Evolutionary conservation across 2,888 invertebrate species (phyloP).

Genomic region (Pomacea canaliculata): DNA sequence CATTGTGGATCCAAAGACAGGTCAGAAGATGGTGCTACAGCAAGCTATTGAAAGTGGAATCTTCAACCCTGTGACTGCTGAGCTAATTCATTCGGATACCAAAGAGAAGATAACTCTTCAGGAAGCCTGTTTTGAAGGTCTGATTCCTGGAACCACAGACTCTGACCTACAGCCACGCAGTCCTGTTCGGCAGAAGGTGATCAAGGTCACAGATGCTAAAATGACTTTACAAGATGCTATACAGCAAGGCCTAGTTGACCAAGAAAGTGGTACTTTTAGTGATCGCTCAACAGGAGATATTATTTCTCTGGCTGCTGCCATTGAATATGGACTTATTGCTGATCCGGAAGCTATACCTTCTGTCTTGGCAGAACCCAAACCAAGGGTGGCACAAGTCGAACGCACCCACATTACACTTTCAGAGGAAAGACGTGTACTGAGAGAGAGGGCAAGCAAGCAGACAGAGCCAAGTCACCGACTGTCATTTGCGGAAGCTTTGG

Average conservation of each 20-base stretch:
- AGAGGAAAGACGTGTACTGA: constrained; percentile 35
- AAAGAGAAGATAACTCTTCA: constrained; percentile 80
- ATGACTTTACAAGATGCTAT: constrained; percentile 76
- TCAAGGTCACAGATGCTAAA: constrained; percentile 4
- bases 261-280: constrained; percentile 77
- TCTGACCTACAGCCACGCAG: constrained; percentile 24
- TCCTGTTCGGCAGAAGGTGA: constrained; percentile 11
- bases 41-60: constrained; percentile 93
- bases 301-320: constrained; percentile 68
- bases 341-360: constrained; percentile 69
- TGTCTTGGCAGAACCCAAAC: constrained; percentile 23
- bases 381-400: constrained; percentile 30
- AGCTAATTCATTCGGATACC: constrained; percentile 76
- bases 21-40: constrained; percentile 81
- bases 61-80: constrained; percentile 86
- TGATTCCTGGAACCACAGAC: constrained; percentile 53
- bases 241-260: constrained; percentile 76
- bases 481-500: constrained; percentile 79
- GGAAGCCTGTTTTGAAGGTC: constrained; percentile 77
- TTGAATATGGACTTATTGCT: constrained; percentile 81
- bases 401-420: background rate
- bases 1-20: constrained; percentile 75
- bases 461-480: constrained; percentile 42
- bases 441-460: constrained; percentile 21
- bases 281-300: constrained; percentile 63